Percentiles rank a stretch among this genome's conserved stretches.
Evolutionary conservation across 1,140 invertebrate species (phyloP).

Genomic region (Drosophila kurseongensis): DNA sequence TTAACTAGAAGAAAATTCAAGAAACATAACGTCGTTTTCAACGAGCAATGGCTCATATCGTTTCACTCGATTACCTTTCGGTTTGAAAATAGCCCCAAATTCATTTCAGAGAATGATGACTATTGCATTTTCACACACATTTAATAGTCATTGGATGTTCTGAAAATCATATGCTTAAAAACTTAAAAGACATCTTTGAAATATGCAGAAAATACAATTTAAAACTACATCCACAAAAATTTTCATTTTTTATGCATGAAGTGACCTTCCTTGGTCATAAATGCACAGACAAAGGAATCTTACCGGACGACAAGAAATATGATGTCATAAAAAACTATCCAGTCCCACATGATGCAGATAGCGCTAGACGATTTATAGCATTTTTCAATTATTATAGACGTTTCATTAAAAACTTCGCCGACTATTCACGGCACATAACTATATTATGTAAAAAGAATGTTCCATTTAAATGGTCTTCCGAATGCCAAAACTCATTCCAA

Average conservation of each 20-base stretch:
- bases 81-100: neutral
- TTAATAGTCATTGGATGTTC: slow-evolving; percentile 8
- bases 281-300: slow-evolving; percentile 20
- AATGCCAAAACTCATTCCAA: too few relatives aligned
- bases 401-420: too few relatives aligned
- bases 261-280: slow-evolving; percentile 18
- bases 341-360: slow-evolving; percentile 20
- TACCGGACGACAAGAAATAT: neutral
- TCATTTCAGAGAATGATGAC: neutral
- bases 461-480: too few relatives aligned
- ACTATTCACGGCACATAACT: too few relatives aligned
- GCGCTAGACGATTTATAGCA: slow-evolving; percentile 6
- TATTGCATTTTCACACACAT: neutral
- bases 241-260: slow-evolving; percentile 25
- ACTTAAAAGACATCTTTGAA: slow-evolving; percentile 20
- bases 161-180: slow-evolving; percentile 21
- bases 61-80: slow-evolving; percentile 23
- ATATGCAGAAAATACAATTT: slow-evolving; percentile 4
- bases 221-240: slow-evolving; percentile 24
- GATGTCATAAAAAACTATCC: too few relatives aligned
- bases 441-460: too few relatives aligned
- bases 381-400: too few relatives aligned
- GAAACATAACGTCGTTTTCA: slow-evolving; percentile 16
- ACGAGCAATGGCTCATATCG: slow-evolving; percentile 7
- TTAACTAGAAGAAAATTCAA: neutral